These are phyloP conservation scores for Baryphthengus martii DNA, from an alignment of 2,113 vertebrate species.

Conservation along the genomic window DNA sequence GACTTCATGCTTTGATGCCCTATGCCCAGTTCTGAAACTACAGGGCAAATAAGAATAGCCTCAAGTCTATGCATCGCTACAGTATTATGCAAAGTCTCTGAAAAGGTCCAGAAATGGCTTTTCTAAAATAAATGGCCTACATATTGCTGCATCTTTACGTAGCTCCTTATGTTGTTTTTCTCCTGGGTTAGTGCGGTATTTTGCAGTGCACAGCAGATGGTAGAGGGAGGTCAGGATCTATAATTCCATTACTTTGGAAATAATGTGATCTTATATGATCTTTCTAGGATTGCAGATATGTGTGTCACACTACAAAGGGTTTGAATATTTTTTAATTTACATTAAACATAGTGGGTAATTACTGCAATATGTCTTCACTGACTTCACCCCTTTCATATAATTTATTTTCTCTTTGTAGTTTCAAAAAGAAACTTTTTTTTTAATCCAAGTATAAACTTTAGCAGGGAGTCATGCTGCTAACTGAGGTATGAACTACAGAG, in stretches of 20 bases:
- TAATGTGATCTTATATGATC: not conserved
- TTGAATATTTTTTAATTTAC: not conserved
- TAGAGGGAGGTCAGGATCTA: conserved; percentile 21
- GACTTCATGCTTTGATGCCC: not conserved
- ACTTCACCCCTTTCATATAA: not conserved
- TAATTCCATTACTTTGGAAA: conserved; percentile 19
- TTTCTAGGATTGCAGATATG: not conserved
- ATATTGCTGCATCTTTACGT: not conserved
- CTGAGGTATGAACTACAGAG: not conserved
- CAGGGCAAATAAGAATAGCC: not conserved
- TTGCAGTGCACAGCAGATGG: conserved; percentile 23
- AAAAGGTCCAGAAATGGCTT: not conserved
- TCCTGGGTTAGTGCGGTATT: not conserved
- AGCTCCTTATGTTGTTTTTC: not conserved
- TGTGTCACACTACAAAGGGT: not conserved
- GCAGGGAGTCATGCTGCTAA: not conserved
- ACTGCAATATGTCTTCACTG: not conserved
- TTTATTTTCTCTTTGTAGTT: not conserved
- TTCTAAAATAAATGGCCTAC: not conserved
- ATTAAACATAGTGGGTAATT: not conserved
- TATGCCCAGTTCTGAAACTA: not conserved
- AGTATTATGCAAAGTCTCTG: not conserved
- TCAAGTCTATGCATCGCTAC: not conserved
- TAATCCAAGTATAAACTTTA: not conserved
- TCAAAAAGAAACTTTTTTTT: not conserved